Conservation (phyloP, 2,797 vertebrate genomes). For the Oreonectes daqikongensis region DNA sequence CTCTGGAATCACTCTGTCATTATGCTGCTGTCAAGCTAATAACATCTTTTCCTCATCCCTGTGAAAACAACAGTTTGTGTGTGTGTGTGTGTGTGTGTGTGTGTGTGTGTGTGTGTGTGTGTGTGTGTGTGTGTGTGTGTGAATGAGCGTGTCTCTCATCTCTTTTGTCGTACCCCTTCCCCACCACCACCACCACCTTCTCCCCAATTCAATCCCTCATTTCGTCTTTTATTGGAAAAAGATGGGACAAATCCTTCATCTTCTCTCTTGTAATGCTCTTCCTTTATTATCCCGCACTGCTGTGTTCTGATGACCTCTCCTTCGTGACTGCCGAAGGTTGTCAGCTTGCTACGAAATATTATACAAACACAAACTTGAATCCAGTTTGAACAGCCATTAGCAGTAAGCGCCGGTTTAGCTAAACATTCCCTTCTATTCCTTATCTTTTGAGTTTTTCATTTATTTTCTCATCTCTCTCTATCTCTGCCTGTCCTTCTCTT, state of each 20-base stretch:
- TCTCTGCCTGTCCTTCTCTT: slow-evolving; percentile 33
- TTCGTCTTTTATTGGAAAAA: slow-evolving; percentile 78
- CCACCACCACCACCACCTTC: slow-evolving; percentile 49
- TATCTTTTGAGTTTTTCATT: slow-evolving; percentile 47
- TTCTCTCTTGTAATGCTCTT: slow-evolving; percentile 74
- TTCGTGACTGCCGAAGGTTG: neutral
- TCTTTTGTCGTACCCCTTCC: slow-evolving; percentile 65
- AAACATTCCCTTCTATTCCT: slow-evolving; percentile 66
- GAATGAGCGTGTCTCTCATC: slow-evolving; percentile 43
- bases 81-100: slow-evolving; percentile 34
- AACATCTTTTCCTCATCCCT: slow-evolving; percentile 75
- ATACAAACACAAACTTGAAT: slow-evolving; percentile 7
- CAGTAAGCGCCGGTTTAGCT: slow-evolving; percentile 16
- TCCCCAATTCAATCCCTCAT: slow-evolving; percentile 69
- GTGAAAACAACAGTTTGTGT: slow-evolving; percentile 58
- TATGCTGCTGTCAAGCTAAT: slow-evolving; percentile 78
- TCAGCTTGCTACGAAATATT: slow-evolving; percentile 15
- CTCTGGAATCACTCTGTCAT: slow-evolving; percentile 75
- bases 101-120: slow-evolving; percentile 32
- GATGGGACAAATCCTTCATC: slow-evolving; percentile 78
- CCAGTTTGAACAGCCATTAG: neutral
- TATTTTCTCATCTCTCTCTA: slow-evolving; percentile 57
- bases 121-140: too few relatives aligned
- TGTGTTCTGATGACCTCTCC: slow-evolving; percentile 58
- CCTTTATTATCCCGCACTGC: slow-evolving; percentile 67